A percentile compares a stretch with the other conserved stretches of the same genome.
phyloP scores from a whole-genome alignment of 1,140 invertebrate genomes.

The Drosophila teissieri region DNA sequence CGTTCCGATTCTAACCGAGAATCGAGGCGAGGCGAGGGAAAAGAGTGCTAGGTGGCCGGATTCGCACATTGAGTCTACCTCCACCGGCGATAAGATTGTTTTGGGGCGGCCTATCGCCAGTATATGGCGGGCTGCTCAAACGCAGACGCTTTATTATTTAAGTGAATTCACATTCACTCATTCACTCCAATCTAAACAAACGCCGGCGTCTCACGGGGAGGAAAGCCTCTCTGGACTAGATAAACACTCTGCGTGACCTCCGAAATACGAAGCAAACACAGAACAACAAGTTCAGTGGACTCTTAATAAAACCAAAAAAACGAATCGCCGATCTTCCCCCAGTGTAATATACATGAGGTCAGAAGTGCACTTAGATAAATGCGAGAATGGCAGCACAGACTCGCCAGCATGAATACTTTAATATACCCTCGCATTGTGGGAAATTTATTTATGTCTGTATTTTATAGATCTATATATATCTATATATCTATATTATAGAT shows the following conservation, averaged over 20 bases:
- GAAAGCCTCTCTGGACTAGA: constrained; percentile 37
- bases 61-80: constrained; percentile 33
- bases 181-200: constrained; percentile 69
- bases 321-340: constrained; percentile 13
- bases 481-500: too few species aligned
- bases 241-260: constrained; percentile 35
- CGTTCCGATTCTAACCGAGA: constrained; percentile 2
- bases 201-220: constrained; percentile 34
- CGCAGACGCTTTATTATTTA: constrained; percentile 70
- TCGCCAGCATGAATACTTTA: background rate
- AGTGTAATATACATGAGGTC: constrained; percentile 26
- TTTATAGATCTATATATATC: background rate
- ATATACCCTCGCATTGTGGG: constrained; percentile 2
- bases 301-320: constrained; percentile 19
- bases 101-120: constrained; percentile 52
- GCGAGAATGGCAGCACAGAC: constrained; percentile 1
- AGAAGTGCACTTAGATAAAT: constrained; percentile 17
- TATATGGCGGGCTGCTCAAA: constrained; percentile 23
- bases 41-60: constrained; percentile 33
- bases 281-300: constrained; percentile 38
- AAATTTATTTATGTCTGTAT: too few species aligned
- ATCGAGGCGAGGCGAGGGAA: constrained; percentile 12
- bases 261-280: constrained; percentile 32
- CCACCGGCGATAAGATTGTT: constrained; percentile 66
- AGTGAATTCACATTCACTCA: constrained; percentile 62